A percentile compares a stretch with the other conserved stretches of the same genome.
phyloP scores from a whole-genome alignment of 2,888 invertebrate species.

The Physocephala rufipes region DNA sequence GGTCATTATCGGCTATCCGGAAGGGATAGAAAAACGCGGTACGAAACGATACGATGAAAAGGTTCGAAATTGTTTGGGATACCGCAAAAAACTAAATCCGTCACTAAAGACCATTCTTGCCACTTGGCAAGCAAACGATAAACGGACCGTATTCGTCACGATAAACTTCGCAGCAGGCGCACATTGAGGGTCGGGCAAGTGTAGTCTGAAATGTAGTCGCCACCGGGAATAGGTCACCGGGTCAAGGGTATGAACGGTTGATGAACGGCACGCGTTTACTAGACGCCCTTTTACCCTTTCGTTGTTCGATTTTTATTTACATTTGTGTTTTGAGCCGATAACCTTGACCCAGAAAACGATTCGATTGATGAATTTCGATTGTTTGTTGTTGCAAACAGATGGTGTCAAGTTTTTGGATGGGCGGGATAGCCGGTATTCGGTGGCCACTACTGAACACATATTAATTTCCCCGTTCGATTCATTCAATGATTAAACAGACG shows the following conservation, averaged over 20 bases:
- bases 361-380: not conserved
- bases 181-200: no score
- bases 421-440: not conserved
- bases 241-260: no score
- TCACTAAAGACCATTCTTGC: not conserved
- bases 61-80: not conserved
- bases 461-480: constrained; percentile 21
- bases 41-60: constrained; percentile 6
- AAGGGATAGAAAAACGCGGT: constrained; percentile 12
- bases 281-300: not conserved
- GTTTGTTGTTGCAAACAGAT: constrained; percentile 19
- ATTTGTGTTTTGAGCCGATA: not conserved
- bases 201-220: no score
- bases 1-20: not conserved
- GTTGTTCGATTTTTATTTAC: not conserved
- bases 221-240: no score
- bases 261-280: no score
- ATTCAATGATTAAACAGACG: constrained; percentile 25
- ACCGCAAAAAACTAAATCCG: not conserved
- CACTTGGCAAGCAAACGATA: not conserved
- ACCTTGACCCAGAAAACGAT: constrained; percentile 21
- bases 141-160: no score
- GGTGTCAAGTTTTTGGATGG: not conserved
- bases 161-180: no score
- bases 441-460: constrained; percentile 3